Evolutionary conservation across 1,140 invertebrate genomes (phyloP), one percentile per base, ranked within the genome.

Genomic region (Homalodisca vitripennis): DNA sequence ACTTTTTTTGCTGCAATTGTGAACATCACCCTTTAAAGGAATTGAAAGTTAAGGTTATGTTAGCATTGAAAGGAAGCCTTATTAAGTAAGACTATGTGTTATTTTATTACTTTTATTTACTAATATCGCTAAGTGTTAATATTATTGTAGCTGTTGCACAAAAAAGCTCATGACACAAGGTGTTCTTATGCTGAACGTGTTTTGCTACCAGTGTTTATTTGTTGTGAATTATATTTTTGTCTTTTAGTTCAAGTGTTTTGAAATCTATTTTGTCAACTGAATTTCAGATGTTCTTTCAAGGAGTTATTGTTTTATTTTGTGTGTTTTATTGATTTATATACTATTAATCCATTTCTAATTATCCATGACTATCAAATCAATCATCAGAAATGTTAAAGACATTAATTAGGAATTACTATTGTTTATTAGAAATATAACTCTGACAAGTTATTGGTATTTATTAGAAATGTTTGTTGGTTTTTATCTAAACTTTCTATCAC

Each of bases 91-190:
- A 60, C 55, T 27, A 51, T 51, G 55, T 60, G 55, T 60, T 60
- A 60, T 24, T 26, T 60, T 30, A 60, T 60, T 60, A 60, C 6
- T 27, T 20, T 60, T 27, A 60, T 60, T 60, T 60, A 60, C 24
- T 60, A 60, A 22, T 60, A 60, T 60, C 27, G 26, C 55, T 60
- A 60, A 60, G 27, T 60, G 55, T 60, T 60, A n/a, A n/a, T n/a
- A 60, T 60, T 13, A 22, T 27, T 60, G 55, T 6, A 27, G 55
- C 24, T 22, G n/a, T 26, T 60, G 14, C 55, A 60, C 26, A 53
- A 41, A 17, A 51, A 60, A 26, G 24, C 55, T 60, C 55, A 22
- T 60, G 10, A 22, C 55, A 60, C 55, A 60, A 27, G 24, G 3
- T 29, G 24, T 60, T 60, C n/a, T 60, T 27, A 26, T 27, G 22